Conservation (phyloP, 2,888 invertebrate genomes). For the Lasioglossum zephyrum region DNA sequence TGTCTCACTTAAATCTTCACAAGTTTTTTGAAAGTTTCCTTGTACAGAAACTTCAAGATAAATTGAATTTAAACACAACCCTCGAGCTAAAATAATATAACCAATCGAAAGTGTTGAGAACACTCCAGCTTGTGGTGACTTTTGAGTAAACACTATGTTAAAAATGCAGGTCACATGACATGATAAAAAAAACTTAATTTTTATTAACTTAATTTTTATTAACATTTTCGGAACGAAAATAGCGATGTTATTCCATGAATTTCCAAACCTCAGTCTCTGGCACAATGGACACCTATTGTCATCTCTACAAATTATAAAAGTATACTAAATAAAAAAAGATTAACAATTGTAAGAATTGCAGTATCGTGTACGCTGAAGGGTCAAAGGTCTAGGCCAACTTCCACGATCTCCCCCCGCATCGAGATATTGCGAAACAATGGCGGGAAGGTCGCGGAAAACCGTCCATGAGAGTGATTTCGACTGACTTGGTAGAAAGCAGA, state of each 20-base stretch:
- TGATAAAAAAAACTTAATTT: too few species aligned
- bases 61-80: too few species aligned
- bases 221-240: neutral
- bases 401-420: neutral
- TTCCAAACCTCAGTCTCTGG: too few species aligned
- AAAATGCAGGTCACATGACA: too few species aligned
- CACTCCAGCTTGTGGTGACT: too few species aligned
- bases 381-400: neutral
- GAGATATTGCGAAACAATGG: neutral
- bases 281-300: neutral
- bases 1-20: neutral
- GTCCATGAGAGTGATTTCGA: neutral
- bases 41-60: too few species aligned
- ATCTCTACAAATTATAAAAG: neutral
- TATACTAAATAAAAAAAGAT: neutral
- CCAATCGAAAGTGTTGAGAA: too few species aligned
- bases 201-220: neutral
- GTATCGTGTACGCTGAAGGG: neutral
- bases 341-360: neutral
- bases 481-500: slow-evolving; percentile 47
- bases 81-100: too few species aligned
- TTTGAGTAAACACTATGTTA: too few species aligned
- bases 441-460: slow-evolving; percentile 13
- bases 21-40: too few species aligned
- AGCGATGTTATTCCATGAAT: neutral